Conservation (phyloP, 1,140 invertebrate species). For the Apolygus lucorum region DNA sequence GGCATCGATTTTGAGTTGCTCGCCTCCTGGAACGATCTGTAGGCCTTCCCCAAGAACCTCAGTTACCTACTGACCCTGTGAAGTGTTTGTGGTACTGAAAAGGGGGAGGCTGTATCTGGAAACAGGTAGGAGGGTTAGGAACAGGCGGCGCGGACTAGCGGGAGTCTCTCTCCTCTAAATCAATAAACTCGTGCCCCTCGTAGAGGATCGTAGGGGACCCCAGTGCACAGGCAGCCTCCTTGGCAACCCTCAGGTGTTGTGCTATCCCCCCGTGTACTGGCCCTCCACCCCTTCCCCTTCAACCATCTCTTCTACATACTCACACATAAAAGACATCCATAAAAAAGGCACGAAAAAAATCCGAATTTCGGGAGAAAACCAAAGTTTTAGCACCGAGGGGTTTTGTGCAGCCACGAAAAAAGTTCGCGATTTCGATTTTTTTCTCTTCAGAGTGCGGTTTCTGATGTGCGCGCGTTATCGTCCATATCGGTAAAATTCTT, state of each 20-base stretch:
- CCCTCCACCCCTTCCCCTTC: slow-evolving; percentile 7
- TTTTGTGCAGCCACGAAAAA: too few species aligned
- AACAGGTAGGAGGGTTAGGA: not conserved
- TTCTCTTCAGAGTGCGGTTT: too few species aligned
- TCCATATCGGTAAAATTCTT: too few species aligned
- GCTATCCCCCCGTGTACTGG: slow-evolving; percentile 2
- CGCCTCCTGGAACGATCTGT: too few species aligned
- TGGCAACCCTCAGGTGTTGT: slow-evolving; percentile 11
- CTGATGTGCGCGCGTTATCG: too few species aligned
- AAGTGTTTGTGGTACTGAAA: not conserved
- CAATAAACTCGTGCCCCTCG: not conserved
- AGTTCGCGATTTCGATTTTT: too few species aligned
- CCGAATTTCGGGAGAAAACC: too few species aligned
- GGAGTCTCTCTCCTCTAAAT: slow-evolving; percentile 5
- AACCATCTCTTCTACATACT: too few species aligned
- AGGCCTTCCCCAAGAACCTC: not conserved
- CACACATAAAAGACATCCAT: too few species aligned
- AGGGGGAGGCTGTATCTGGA: slow-evolving; percentile 9
- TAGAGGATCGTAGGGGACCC: not conserved
- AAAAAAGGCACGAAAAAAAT: too few species aligned
- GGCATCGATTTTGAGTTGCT: too few species aligned
- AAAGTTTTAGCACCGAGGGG: too few species aligned
- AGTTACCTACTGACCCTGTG: slow-evolving; percentile 12
- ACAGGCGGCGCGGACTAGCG: slow-evolving; percentile 3
- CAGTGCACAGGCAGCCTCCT: slow-evolving; percentile 9